A percentile compares a stretch with the other conserved stretches of the same genome.
phyloP scores from a whole-genome alignment of 1,140 invertebrate genomes.

The Diuraphis noxia region DNA sequence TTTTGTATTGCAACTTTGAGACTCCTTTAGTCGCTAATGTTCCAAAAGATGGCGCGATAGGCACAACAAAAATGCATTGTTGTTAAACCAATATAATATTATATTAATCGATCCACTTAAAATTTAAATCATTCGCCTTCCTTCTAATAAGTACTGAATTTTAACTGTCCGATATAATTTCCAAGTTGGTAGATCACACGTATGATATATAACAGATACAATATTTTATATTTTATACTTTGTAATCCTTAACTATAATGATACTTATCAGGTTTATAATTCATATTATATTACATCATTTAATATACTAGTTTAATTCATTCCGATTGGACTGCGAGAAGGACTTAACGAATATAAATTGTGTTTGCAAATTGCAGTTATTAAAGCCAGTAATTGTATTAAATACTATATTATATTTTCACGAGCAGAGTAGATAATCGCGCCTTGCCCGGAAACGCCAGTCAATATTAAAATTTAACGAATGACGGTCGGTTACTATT shows the following conservation, averaged over 20 bases:
- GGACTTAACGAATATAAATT: neutral
- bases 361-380: neutral
- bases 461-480: neutral
- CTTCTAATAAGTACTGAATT: too few relatives aligned
- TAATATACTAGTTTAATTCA: neutral
- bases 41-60: too few relatives aligned
- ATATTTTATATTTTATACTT: neutral
- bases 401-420: neutral
- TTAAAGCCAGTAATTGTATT: neutral
- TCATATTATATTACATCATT: too few relatives aligned
- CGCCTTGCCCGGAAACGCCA: neutral
- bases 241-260: neutral
- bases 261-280: neutral
- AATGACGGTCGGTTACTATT: too few relatives aligned
- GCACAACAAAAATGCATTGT: too few relatives aligned
- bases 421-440: neutral
- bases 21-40: neutral
- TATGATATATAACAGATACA: neutral
- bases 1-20: neutral
- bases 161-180: too few relatives aligned
- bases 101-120: too few relatives aligned
- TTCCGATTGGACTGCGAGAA: neutral
- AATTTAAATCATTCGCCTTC: too few relatives aligned
- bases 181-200: too few relatives aligned
- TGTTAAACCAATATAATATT: too few relatives aligned